Evolutionary conservation across 2,797 vertebrate species (phyloP), one percentile per base, ranked within the genome.

Genomic region (Silurus aristotelis): DNA sequence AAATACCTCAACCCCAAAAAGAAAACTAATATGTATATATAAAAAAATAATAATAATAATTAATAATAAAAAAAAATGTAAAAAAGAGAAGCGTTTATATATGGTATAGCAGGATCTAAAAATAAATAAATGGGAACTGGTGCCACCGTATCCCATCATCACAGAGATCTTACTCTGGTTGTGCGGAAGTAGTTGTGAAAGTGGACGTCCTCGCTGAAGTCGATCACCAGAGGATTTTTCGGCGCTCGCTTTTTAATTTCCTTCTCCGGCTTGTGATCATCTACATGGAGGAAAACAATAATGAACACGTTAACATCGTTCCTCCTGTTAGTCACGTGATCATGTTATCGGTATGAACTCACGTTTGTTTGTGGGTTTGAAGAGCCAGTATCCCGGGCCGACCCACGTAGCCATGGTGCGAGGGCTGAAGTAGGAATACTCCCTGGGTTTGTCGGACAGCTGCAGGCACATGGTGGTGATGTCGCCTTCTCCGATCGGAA

Each of bases 381-480:
- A 99, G 77, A 96, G 95, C 98, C 98, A 99, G 94, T 99, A 98
- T 13, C 97, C 96, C 0, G 98, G 98, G 60, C 98, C 98, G 0
- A 97, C 97, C 98, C 98, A 99, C 43, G 96, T 95, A 0, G 96
- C 96, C 95, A 99, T 97, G 2, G 94, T 97, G 22, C 94, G 95
- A 38, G 98, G 98, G 90, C 98, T 99, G 92, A 99, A 99, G 93
- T 99, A 99, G 5, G 98, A 99, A 79, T 99, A 99, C 84, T 99
- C 98, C 77, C 98, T 95, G 52, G 98, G 97, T 61, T 97, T 93
- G 89, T 95, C 93, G 9, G 98, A 99, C 68, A 99, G 91, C 88
- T 97, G 96, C 66, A 95, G 93, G 89, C 97, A 97, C 96, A 99
- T 95, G 20, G 94, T 94, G 78, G 90, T 20, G 1, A 99, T 92